phyloP scores from a whole-genome alignment of 2,113 vertebrate genomes.

The Sander lucioperca region DNA sequence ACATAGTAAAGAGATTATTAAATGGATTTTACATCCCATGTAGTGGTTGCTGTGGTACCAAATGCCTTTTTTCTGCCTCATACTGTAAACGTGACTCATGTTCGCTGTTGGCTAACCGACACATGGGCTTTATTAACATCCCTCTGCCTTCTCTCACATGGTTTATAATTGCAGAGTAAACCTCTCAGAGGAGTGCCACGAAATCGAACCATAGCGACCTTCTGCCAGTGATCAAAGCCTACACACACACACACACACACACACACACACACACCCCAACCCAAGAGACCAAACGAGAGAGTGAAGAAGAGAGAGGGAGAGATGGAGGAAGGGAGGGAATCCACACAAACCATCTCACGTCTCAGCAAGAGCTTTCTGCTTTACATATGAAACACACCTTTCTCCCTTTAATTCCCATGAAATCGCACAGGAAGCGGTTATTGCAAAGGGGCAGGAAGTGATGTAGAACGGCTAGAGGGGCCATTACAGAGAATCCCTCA shows the following conservation, averaged over 20 bases:
- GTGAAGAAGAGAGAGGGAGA: conserved; percentile 17
- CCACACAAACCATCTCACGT: conserved; percentile 48
- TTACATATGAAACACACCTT: conserved; percentile 81
- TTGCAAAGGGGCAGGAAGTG: conserved; percentile 66
- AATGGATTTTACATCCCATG: conserved; percentile 42
- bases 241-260: neutral
- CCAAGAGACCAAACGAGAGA: conserved; percentile 47
- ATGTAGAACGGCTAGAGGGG: conserved; percentile 75
- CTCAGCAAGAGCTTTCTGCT: conserved; percentile 65
- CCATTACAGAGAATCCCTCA: conserved; percentile 79
- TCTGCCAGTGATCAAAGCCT: conserved; percentile 82
- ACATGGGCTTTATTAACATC: conserved; percentile 50
- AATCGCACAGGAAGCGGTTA: conserved; percentile 75
- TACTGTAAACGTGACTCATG: conserved; percentile 44
- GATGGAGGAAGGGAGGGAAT: conserved; percentile 27
- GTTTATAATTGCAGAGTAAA: conserved; percentile 69
- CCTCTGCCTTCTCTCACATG: conserved; percentile 56
- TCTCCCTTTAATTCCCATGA: conserved; percentile 79
- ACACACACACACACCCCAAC: too few species aligned
- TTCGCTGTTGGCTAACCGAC: conserved; percentile 33
- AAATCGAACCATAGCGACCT: conserved; percentile 80
- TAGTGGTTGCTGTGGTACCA: conserved; percentile 21
- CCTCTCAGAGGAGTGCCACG: conserved; percentile 67
- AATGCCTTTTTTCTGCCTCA: conserved; percentile 24
- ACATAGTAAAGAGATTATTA: conserved; percentile 41